Percentiles rank a stretch among this genome's conserved stretches.
These are phyloP conservation scores for Theocolax elegans DNA, from an alignment of 1,140 invertebrate species.

Conservation along the genomic window DNA sequence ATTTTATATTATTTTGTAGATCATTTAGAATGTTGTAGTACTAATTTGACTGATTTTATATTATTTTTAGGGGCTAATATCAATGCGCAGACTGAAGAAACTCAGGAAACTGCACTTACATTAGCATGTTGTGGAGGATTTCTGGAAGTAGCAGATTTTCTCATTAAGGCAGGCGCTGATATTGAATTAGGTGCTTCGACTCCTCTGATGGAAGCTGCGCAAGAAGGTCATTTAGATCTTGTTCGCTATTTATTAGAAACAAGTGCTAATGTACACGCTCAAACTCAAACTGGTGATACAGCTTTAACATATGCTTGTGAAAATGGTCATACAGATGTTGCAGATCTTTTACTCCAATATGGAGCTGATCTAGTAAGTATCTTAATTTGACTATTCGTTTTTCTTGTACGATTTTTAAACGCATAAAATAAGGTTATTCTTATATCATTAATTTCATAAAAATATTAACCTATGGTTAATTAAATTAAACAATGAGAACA, in stretches of 20 bases:
- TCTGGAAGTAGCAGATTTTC: constrained; percentile 95
- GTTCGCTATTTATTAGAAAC: constrained; percentile 88
- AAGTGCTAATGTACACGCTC: constrained; percentile 90
- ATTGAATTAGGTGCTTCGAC: constrained; percentile 96
- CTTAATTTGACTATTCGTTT: no score
- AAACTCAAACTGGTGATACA: constrained; percentile 95
- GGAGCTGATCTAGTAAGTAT: constrained; percentile 86
- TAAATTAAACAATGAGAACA: no score
- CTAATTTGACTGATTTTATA: no score
- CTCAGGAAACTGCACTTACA: constrained; percentile 96
- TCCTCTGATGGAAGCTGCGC: constrained; percentile 97
- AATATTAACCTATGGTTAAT: no score
- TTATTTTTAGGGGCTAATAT: constrained; percentile 84
- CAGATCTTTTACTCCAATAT: constrained; percentile 87
- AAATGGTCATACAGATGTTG: constrained; percentile 95
- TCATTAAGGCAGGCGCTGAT: constrained; percentile 95
- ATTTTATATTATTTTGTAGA: no score
- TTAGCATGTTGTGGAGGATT: constrained; percentile 98
- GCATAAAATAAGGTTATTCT: no score
- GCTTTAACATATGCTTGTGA: constrained; percentile 98
- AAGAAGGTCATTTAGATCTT: constrained; percentile 95
- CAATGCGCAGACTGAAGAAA: constrained; percentile 98
- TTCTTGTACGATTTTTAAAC: no score
- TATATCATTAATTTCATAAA: no score
- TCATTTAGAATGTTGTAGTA: no score